Base-by-base conservation (phyloP, 2,113 vertebrate species). In the Ibidorhyncha struthersii region DNA sequence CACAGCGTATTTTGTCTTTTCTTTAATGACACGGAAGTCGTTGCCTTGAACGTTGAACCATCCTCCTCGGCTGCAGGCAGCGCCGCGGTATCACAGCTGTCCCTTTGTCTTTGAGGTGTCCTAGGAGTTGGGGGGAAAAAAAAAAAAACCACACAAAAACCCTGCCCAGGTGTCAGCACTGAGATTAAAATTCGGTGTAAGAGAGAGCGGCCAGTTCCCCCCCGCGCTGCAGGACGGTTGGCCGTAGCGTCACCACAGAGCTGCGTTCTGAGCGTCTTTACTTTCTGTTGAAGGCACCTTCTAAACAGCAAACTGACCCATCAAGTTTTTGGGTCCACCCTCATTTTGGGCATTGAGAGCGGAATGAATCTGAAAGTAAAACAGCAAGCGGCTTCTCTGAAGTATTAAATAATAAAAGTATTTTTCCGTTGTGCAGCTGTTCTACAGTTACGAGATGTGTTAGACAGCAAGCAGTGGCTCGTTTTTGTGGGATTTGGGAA, bases 261-360 rank as follows among this genome's bases (percentile, higher is more conserved):
- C 9, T 10, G 1, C 36, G 2, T 7, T 41, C 4, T 1, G 4
- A 30, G 18, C 62, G 4, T 1, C 7, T 1, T 22, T 6, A 4
- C 32, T 5, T 62, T 4, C 47, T 9, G 0, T 9, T 13, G 9
- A 34, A 43, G n/a, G 10, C 12, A 34, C 18, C 8, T 16, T 32
- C 49, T 29, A 10, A 53, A 55, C 40, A 21, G 29, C 29, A 36
- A 70, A 22, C 7, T 9, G 27, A 12, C 34, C 14, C 23, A 10
- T 9, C 27, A 6, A 2, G 5, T 0, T 30, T 52, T 4, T 8
- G 30, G 30, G 5, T 21, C 12, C 78, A 32, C 55, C 26, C 47
- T 30, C 18, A 23, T 30, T 69, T 8, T 2, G 43, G 45, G n/a
- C 53, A 45, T 0, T 8, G 19, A 21, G 20, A 21, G 12, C 0